Evolutionary conservation across 2,888 invertebrate genomes (phyloP).

Genomic region (Amblyteles armatorius): DNA sequence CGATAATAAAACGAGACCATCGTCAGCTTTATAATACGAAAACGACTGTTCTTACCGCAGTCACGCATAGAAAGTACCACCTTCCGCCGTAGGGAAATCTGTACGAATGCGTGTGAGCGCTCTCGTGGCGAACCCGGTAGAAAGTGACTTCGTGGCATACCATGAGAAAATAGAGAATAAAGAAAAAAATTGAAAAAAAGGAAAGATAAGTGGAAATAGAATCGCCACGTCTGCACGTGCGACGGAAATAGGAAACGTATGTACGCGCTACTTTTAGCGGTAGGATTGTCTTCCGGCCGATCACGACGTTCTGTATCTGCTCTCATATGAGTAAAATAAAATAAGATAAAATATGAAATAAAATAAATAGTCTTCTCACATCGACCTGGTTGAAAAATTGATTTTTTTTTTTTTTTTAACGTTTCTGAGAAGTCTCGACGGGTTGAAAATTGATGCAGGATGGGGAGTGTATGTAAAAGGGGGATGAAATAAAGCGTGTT

Average conservation of each 20-base stretch:
- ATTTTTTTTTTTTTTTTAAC: not conserved
- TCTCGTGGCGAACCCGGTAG: conserved; percentile 54
- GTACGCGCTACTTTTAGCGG: conserved; percentile 24
- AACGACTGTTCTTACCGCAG: conserved; percentile 50
- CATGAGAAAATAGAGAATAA: conserved; percentile 52
- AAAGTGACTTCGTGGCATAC: conserved; percentile 64
- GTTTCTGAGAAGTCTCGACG: not conserved
- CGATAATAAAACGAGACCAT: conserved; percentile 12
- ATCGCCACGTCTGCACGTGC: conserved; percentile 49
- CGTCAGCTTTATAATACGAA: conserved; percentile 17
- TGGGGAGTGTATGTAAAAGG: conserved; percentile 20
- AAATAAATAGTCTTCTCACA: not conserved
- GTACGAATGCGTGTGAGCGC: conserved; percentile 29
- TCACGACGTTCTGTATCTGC: not conserved
- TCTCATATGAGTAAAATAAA: not conserved
- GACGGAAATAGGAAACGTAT: conserved; percentile 46
- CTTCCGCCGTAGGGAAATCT: conserved; percentile 60
- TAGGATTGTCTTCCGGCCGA: conserved; percentile 11
- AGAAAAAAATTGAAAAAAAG: conserved; percentile 25
- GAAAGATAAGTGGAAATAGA: conserved; percentile 47
- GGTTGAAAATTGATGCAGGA: not conserved
- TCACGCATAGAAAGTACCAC: conserved; percentile 66
- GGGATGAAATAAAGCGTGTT: conserved; percentile 49
- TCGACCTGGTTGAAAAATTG: not conserved
- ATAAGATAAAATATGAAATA: too few species aligned